Evolutionary conservation across 2,797 vertebrate genomes (phyloP).

Genomic region (Kryptolebias ocellatus): DNA sequence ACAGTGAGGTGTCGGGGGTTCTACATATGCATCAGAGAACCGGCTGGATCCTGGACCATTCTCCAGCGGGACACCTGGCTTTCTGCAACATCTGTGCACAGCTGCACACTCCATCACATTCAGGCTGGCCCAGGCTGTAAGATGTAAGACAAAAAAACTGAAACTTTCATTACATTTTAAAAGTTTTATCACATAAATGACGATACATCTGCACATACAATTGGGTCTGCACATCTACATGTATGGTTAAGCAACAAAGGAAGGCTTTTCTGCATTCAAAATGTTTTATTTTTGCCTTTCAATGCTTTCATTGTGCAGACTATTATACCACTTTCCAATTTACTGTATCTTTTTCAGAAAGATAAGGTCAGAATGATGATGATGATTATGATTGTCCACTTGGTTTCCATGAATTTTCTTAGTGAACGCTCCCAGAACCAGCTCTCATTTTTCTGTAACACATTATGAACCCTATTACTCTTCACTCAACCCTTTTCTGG

Average conservation of each 20-base stretch:
- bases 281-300: slow-evolving; percentile 12
- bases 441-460: slow-evolving; percentile 48
- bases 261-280: slow-evolving; percentile 14
- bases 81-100: slow-evolving; percentile 49
- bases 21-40: slow-evolving; percentile 41
- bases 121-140: slow-evolving; percentile 1
- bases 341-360: too few species aligned
- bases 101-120: slow-evolving; percentile 24
- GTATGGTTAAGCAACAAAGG: slow-evolving; percentile 2
- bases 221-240: not conserved
- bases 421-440: slow-evolving; percentile 19
- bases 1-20: slow-evolving; percentile 63
- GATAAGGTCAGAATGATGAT: slow-evolving; percentile 33
- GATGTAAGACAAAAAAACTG: slow-evolving; percentile 22
- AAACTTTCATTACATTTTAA: slow-evolving; percentile 16
- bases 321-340: not conserved
- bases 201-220: slow-evolving; percentile 14
- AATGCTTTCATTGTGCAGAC: not conserved
- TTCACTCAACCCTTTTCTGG: slow-evolving; percentile 58
- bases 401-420: slow-evolving; percentile 17
- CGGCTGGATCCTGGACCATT: slow-evolving; percentile 39
- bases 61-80: slow-evolving; percentile 59
- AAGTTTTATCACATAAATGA: slow-evolving; percentile 30
- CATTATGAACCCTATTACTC: slow-evolving; percentile 65
- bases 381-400: slow-evolving; percentile 22